Evolutionary conservation across 2,888 invertebrate genomes (phyloP).

Genomic region (Trichopria drosophilae): DNA sequence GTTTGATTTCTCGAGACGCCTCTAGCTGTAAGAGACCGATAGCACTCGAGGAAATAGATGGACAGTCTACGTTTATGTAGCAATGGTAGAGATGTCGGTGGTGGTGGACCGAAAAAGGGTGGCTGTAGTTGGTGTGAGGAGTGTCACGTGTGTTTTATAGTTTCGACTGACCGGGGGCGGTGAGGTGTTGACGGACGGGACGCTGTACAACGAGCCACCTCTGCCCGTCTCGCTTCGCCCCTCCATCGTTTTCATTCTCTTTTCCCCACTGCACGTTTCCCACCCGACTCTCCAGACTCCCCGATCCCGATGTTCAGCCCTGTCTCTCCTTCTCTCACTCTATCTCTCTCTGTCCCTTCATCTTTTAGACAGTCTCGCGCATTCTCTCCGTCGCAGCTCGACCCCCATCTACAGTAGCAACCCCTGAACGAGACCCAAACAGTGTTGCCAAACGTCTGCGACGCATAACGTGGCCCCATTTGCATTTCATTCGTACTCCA

Average conservation of each 20-base stretch:
- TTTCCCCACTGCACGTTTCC: slow-evolving; percentile 28
- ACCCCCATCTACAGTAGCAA: slow-evolving; percentile 23
- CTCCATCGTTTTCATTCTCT: slow-evolving; percentile 20
- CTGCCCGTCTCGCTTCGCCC: slow-evolving; percentile 30
- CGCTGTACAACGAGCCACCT: slow-evolving; percentile 52
- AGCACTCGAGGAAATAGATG: no score
- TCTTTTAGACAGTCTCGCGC: slow-evolving; percentile 19
- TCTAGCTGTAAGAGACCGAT: no score
- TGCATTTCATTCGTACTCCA: slow-evolving; percentile 55
- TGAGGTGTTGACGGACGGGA: slow-evolving; percentile 56
- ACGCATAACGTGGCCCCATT: slow-evolving; percentile 51
- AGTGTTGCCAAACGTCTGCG: slow-evolving; percentile 56
- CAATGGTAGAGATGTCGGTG: slow-evolving; percentile 38
- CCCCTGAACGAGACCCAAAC: slow-evolving; percentile 52
- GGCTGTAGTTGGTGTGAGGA: slow-evolving; percentile 38
- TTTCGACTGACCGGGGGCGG: slow-evolving; percentile 48
- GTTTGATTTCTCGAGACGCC: no score
- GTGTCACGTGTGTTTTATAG: slow-evolving; percentile 57
- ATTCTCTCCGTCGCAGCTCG: slow-evolving; percentile 32
- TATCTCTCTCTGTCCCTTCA: slow-evolving; percentile 31
- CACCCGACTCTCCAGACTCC: no score
- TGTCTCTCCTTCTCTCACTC: slow-evolving; percentile 22
- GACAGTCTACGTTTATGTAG: slow-evolving; percentile 39
- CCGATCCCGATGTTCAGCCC: no score
- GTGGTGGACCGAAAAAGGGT: slow-evolving; percentile 25